phyloP scores from a whole-genome alignment of 2,113 vertebrate genomes.

The Lepidothrix coronata region DNA sequence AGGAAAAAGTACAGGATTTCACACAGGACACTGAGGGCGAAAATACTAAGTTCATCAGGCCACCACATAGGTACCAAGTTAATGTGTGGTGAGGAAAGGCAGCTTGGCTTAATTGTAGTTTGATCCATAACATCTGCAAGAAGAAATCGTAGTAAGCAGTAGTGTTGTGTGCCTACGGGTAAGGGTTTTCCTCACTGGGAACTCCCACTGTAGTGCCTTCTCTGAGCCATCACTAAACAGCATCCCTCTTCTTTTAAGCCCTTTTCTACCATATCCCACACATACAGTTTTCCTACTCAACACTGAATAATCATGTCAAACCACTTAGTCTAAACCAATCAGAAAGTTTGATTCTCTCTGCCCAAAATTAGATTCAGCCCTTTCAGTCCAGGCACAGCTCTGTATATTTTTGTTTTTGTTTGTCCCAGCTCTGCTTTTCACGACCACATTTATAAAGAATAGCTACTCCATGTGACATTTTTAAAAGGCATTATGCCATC shows the following conservation, averaged over 20 bases:
- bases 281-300: neutral
- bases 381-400: neutral
- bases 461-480: neutral
- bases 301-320: slow-evolving; percentile 39
- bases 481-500: neutral
- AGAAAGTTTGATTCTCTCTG: slow-evolving; percentile 25
- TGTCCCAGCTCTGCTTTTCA: neutral
- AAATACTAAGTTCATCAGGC: neutral
- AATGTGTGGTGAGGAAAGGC: rapidly evolving
- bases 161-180: neutral
- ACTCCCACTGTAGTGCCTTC: neutral
- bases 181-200: neutral
- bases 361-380: slow-evolving; percentile 13
- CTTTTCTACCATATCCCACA: neutral
- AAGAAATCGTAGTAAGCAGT: neutral
- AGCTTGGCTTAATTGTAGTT: neutral
- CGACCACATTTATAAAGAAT: neutral
- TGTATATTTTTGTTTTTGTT: neutral
- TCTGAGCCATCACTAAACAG: neutral
- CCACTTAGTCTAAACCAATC: slow-evolving; percentile 8
- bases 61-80: neutral
- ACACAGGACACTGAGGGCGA: neutral
- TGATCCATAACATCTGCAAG: neutral
- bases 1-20: neutral
- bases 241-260: neutral